phyloP scores from a whole-genome alignment of 2,113 vertebrate genomes.

The Plecturocebus donacophilus region DNA sequence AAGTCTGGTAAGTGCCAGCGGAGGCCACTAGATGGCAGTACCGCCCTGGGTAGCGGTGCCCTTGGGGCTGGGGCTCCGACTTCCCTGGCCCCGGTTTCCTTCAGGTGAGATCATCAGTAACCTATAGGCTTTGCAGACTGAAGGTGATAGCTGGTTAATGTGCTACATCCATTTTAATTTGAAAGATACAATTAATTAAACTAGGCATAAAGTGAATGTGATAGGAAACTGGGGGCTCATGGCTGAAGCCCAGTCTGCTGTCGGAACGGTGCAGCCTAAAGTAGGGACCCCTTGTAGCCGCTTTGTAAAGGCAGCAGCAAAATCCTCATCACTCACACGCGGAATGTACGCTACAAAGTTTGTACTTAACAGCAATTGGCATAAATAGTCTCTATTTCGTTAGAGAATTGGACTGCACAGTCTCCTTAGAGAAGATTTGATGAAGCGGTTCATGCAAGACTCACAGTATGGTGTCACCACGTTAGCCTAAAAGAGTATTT shows the following conservation, averaged over 20 bases:
- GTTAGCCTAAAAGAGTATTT: background rate
- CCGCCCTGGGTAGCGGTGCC: rapidly evolving
- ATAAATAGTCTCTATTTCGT: rapidly evolving
- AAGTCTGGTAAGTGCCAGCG: rapidly evolving
- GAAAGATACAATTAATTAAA: background rate
- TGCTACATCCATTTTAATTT: background rate
- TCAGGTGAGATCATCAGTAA: background rate
- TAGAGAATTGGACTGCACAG: rapidly evolving
- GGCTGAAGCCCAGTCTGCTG: rapidly evolving
- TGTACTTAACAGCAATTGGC: rapidly evolving
- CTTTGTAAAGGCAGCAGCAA: rapidly evolving
- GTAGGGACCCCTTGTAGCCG: rapidly evolving
- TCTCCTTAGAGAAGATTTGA: rapidly evolving
- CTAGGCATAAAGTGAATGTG: background rate
- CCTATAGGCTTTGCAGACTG: background rate
- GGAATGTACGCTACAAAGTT: rapidly evolving
- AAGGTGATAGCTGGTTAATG: background rate
- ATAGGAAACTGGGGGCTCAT: background rate
- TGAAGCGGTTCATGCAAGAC: rapidly evolving
- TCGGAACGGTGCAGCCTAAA: rapidly evolving
- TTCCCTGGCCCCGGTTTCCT: background rate
- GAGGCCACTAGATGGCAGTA: conserved; percentile 65
- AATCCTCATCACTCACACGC: rapidly evolving
- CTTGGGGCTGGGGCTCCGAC: background rate
- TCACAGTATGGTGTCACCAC: rapidly evolving